A percentile compares a stretch with the other conserved stretches of the same genome.
Evolutionary conservation across 2,113 vertebrate species (phyloP).

Genomic region (Notiomystis cincta): DNA sequence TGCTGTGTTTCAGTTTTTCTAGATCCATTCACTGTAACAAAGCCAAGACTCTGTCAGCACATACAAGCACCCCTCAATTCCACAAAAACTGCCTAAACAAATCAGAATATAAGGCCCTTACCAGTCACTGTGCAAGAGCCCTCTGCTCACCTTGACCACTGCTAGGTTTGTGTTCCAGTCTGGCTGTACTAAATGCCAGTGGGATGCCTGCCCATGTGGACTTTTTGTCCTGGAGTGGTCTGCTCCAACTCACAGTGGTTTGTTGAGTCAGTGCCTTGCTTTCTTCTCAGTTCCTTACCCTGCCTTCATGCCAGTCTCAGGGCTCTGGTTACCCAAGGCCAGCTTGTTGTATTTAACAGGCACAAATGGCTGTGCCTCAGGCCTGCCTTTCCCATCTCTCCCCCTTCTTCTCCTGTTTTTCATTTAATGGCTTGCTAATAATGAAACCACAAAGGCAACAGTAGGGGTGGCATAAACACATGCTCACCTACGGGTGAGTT

Average conservation of each 20-base stretch:
- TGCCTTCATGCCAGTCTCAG: conserved; percentile 34
- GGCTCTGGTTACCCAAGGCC: conserved; percentile 49
- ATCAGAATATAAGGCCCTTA: neutral
- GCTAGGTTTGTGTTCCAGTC: conserved; percentile 19
- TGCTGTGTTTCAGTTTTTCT: neutral
- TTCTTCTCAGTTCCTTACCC: conserved; percentile 30
- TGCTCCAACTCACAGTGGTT: neutral
- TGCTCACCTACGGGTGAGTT: conserved; percentile 55
- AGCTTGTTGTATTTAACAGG: conserved; percentile 51
- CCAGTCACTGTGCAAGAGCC: neutral
- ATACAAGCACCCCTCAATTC: neutral
- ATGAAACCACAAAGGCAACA: conserved; percentile 62
- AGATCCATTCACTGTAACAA: neutral
- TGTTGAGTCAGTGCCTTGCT: neutral
- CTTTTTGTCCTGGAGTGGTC: conserved; percentile 17
- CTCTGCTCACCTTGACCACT: conserved; percentile 51
- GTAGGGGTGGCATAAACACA: conserved; percentile 58
- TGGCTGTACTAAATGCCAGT: conserved; percentile 41
- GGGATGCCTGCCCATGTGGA: neutral
- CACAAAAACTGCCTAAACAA: neutral
- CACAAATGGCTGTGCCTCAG: conserved; percentile 41
- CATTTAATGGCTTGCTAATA: conserved; percentile 70
- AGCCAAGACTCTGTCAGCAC: neutral
- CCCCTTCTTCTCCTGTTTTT: conserved; percentile 30
- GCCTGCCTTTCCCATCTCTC: neutral